Evolutionary conservation across 1,140 invertebrate species (phyloP), one percentile per base, ranked within the genome.

Genomic region (Sweltsa coloradensis): DNA sequence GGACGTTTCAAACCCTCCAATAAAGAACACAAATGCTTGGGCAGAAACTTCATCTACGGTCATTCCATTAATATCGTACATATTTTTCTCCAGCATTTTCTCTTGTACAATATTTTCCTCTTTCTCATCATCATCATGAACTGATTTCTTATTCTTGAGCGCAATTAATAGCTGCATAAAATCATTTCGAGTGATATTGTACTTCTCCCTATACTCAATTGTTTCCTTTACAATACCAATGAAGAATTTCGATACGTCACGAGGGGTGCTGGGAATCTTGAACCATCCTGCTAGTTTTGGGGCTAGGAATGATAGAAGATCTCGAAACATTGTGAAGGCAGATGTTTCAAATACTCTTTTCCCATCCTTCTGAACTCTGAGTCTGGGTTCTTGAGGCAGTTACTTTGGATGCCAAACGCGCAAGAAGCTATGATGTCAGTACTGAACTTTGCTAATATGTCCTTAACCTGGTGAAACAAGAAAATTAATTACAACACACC

Each of bases 121-220:
- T n/a, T n/a, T n/a, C n/a, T n/a, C 6, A 3, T 3, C 1, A 4
- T 5, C 24, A 11, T 42, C 23, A 23, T 16, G 7, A 1, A 18
- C 16, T n/a, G n/a, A n/a, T n/a, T 3, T 41, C 59, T 37, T 71
- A 60, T 34, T 67, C 47, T 68, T 67, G 40, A 76, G 51, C 31
- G 75, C 66, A 9, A 74, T 69, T 5, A 77, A 51, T 22, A 74
- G 52, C 42, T 77, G 67, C 52, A 77, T 61, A 34, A 79, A 76
- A 50, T 76, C 74, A 2, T 71, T 67, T 3, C 71, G 59, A 5
- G 52, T 49, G 2, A 73, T 53, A 19, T 68, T 65, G 50, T 71
- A 68, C 18, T 60, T 54, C 24, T 70, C 63, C 19, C 74, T 60
- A 23, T 65, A 60, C 2, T 65, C 58, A 1, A 75, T 59, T 0